Conservation (phyloP, 2,888 invertebrate genomes). For the Tupiocoris notatus region DNA sequence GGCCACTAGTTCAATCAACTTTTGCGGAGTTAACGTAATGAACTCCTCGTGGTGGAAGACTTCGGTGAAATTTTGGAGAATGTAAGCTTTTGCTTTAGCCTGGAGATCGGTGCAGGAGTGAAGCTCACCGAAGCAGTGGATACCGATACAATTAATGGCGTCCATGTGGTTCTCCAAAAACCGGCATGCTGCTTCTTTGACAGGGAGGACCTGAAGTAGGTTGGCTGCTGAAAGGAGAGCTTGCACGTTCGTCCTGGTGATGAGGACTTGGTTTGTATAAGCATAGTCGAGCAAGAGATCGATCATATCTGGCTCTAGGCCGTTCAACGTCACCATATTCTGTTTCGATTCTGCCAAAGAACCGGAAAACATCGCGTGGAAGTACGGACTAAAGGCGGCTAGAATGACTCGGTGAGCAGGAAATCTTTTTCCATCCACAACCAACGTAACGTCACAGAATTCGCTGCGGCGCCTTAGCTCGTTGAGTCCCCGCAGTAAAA, state of each 20-base stretch:
- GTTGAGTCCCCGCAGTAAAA: constrained; percentile 49
- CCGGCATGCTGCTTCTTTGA: constrained; percentile 55
- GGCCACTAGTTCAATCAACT: constrained; percentile 56
- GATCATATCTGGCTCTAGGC: constrained; percentile 55
- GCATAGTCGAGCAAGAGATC: constrained; percentile 55
- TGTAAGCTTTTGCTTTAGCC: constrained; percentile 55
- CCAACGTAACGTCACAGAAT: constrained; percentile 56
- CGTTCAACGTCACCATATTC: constrained; percentile 54
- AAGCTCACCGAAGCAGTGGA: constrained; percentile 58
- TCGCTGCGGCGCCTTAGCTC: constrained; percentile 44
- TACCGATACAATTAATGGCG: constrained; percentile 57
- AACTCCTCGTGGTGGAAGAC: constrained; percentile 55
- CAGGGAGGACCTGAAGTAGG: constrained; percentile 54
- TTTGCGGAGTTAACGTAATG: constrained; percentile 54
- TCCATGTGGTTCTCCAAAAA: constrained; percentile 56
- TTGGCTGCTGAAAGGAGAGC: constrained; percentile 56
- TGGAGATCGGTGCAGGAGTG: constrained; percentile 57
- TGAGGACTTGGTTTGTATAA: constrained; percentile 54
- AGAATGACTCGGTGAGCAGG: constrained; percentile 55
- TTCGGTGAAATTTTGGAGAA: constrained; percentile 54
- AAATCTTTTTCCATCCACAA: constrained; percentile 54
- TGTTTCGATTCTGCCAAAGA: constrained; percentile 55
- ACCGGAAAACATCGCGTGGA: constrained; percentile 56
- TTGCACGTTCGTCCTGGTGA: constrained; percentile 56
- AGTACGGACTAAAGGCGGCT: constrained; percentile 56